These are phyloP conservation scores for Platysternon megacephalum DNA, from an alignment of 2,113 vertebrate genomes.

Conservation along the genomic window DNA sequence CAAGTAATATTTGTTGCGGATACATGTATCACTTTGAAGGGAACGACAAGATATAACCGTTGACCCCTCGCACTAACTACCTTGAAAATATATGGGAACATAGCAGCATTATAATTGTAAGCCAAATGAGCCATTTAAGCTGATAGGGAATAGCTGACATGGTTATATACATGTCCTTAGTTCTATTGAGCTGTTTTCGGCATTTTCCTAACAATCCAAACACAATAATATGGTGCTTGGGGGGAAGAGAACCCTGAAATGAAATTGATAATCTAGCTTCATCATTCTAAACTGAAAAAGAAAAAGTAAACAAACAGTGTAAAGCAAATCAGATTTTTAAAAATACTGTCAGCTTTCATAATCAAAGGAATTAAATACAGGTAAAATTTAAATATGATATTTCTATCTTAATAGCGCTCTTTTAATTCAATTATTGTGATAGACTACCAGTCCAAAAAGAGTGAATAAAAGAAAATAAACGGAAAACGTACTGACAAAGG, in stretches of 20 bases:
- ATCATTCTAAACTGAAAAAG: not conserved
- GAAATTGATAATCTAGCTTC: accelerated
- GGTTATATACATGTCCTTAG: no score
- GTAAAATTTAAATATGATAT: not conserved
- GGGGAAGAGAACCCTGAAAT: not conserved
- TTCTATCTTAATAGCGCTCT: not conserved
- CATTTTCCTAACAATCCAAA: no score
- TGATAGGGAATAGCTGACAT: no score
- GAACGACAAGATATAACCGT: no score
- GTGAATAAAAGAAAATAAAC: accelerated
- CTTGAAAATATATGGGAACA: no score
- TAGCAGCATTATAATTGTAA: no score
- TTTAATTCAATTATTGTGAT: accelerated
- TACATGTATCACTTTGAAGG: no score
- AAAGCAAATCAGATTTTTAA: not conserved
- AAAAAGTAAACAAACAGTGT: not conserved
- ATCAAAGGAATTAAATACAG: not conserved
- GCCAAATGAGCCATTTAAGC: no score
- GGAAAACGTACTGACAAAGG: accelerated
- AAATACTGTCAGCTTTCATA: not conserved
- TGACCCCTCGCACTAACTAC: no score
- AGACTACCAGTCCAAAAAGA: not conserved
- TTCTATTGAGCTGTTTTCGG: no score
- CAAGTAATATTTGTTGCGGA: no score
- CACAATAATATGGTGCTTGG: not conserved